Percentiles rank a stretch among this genome's conserved stretches.
Conservation (phyloP, 2,113 vertebrate species). For the Rhinopomastus cyanomelas region DNA sequence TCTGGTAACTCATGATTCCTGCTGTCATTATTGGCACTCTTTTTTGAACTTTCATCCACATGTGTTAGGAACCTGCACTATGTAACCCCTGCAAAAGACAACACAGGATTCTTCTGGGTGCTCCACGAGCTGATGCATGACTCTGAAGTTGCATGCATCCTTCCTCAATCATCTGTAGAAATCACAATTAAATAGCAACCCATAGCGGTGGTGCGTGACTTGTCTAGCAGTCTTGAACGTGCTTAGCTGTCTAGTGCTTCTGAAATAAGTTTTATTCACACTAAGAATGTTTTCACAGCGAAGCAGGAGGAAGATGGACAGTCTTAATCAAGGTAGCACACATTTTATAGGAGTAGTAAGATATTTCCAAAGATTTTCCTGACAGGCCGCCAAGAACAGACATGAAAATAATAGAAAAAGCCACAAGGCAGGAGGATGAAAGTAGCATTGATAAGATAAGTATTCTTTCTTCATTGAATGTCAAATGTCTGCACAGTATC, state of each 20-base stretch:
- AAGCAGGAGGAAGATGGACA: neutral
- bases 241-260: neutral
- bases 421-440: neutral
- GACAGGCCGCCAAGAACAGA: fast-evolving
- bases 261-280: neutral
- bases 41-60: neutral
- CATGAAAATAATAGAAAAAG: neutral
- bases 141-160: neutral
- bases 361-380: neutral
- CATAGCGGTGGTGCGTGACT: neutral
- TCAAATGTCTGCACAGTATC: neutral
- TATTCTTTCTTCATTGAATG: neutral
- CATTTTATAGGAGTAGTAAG: neutral
- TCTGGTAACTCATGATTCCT: neutral
- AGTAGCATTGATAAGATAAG: neutral
- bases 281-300: neutral
- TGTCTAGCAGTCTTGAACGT: neutral
- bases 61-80: neutral
- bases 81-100: neutral
- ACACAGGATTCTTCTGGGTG: neutral
- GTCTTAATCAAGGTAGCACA: neutral
- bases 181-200: neutral
- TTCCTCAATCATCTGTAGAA: neutral
- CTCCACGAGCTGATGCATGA: neutral
- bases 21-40: neutral